Percentiles rank a stretch among this genome's conserved stretches.
phyloP scores from a whole-genome alignment of 1,140 invertebrate genomes.

The Holcopasites calliopsidis region DNA sequence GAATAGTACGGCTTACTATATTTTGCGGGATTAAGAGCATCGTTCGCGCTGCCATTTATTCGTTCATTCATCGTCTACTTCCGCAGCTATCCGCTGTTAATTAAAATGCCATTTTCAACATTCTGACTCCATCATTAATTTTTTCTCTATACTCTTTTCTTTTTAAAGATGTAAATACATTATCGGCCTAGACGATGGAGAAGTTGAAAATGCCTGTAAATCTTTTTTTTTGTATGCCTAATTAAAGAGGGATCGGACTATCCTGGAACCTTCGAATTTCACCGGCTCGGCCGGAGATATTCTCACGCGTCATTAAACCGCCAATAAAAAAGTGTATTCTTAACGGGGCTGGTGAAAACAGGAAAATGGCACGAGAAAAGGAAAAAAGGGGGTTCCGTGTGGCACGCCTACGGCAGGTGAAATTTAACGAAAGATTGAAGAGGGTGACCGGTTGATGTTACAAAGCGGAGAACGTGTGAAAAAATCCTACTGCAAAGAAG shows the following conservation, averaged over 20 bases:
- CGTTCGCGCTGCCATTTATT: neutral
- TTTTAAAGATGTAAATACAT: no score
- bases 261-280: constrained; percentile 14
- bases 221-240: no score
- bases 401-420: constrained; percentile 29
- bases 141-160: neutral
- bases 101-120: neutral
- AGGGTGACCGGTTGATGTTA: constrained; percentile 51
- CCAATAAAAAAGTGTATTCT: constrained; percentile 30
- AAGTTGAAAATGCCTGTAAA: no score
- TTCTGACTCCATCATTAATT: neutral
- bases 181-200: neutral
- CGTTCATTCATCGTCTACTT: neutral
- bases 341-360: neutral
- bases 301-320: constrained; percentile 35
- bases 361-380: constrained; percentile 23
- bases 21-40: neutral
- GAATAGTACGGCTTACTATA: neutral
- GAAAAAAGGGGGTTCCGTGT: constrained; percentile 1
- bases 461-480: constrained; percentile 50
- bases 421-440: constrained; percentile 53
- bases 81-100: no score
- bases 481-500: constrained; percentile 35
- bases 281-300: neutral
- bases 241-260: constrained; percentile 12